Base-by-base conservation (phyloP, 1,140 invertebrate species). In the Pemphigus obesinymphae region DNA sequence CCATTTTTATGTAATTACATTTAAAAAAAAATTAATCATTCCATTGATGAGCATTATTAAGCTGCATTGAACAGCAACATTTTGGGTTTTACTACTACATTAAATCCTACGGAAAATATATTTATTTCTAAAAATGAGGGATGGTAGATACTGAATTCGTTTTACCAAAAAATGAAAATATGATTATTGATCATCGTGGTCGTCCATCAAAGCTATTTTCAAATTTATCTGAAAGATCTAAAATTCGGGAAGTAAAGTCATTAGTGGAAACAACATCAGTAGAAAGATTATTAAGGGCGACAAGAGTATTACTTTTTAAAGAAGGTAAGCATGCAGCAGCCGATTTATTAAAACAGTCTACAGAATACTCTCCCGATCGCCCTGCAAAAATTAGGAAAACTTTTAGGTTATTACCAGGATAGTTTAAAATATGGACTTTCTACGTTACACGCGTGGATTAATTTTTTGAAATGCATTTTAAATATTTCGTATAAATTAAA, bases 351-450 rank as follows among this genome's bases (percentile, higher is more conserved):
- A 63, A 63, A 63, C 13, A 34, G 29, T 63, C 58, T 26, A 63
- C 58, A 26, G 58, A 63, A 63, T 31, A 63, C 15, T 63, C 58
- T 61, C 29, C 58, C 4, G 23, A 15, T 63, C 58, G 29, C 17
- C 58, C 58, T 63, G 58, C 15, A 63, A 63, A 63, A 31, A 63
- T 63, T 63, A 63, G 29, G 29, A 63, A 31, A 63, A 31, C 58
- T 63, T 34, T 63, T 63, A 13, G 29, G 17, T 29, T 34, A 34
- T 31, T 29, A 4, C 55, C 63, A 82, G 70, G 80, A 83, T 45
- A 72, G 82, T 82, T 81, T 86, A 4, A 31, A 85, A 31, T 88
- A 87, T 82, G 87, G 86, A 6, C 40, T 88, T 31, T 87, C 86
- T 7, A 84, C 84, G 1, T 82, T 87, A 31, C 87, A 88, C 84